Evolutionary conservation across 1,140 invertebrate species (phyloP).

Genomic region (Drosophila arawakana): DNA sequence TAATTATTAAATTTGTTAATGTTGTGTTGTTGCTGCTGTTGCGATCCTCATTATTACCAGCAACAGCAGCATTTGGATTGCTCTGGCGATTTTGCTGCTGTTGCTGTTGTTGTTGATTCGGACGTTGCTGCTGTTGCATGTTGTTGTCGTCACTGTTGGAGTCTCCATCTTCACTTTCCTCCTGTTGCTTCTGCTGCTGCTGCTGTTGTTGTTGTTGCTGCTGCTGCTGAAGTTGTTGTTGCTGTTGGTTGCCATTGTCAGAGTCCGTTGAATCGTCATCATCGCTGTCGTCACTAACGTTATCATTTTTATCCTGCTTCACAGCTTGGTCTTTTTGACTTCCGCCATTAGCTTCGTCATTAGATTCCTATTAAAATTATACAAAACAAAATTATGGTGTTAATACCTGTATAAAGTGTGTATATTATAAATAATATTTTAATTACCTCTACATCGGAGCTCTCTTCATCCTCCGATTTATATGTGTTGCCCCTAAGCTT

Average conservation of each 20-base stretch:
- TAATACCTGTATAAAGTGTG: no score
- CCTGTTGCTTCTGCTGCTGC: constrained; percentile 1
- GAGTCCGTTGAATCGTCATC: background rate
- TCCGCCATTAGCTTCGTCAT: background rate
- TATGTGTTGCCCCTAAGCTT: constrained; percentile 7
- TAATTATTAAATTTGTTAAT: constrained; percentile 95
- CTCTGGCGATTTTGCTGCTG: constrained; percentile 6
- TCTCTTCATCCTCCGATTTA: constrained; percentile 23
- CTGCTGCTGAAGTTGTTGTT: background rate
- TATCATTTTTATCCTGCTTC: constrained; percentile 1
- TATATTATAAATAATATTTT: no score
- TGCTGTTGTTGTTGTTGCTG: constrained; percentile 12
- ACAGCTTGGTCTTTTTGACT: constrained; percentile 1
- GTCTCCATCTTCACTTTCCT: background rate
- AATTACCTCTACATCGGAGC: constrained; percentile 10
- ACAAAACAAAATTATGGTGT: background rate
- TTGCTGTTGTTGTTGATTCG: background rate
- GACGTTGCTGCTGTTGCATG: constrained; percentile 3
- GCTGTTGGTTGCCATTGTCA: constrained; percentile 1
- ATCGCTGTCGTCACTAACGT: background rate
- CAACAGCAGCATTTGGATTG: background rate
- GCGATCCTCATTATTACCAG: constrained; percentile 6
- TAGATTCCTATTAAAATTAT: constrained; percentile 1
- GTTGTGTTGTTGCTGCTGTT: constrained; percentile 31
- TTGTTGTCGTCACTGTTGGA: background rate